Base-by-base conservation (phyloP, 2,888 invertebrate genomes). In the Scaptomyza flava region DNA sequence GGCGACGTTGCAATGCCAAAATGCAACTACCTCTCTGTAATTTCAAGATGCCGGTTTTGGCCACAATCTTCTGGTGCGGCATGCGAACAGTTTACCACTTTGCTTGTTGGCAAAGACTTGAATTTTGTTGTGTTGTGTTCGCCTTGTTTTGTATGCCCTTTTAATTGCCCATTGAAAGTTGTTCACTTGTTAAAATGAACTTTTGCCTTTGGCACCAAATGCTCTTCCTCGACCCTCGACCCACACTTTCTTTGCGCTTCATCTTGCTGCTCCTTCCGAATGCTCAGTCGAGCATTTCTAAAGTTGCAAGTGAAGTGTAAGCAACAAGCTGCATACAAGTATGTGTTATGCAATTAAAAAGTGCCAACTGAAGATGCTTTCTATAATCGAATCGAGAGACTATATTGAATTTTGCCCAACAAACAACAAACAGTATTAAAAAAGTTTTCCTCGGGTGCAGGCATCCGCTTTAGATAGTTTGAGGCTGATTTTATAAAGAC, bases 71-170 rank as follows among this genome's bases (percentile, higher is more conserved):
- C 17, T 23, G 68, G 8, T 17, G 50, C 46, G 5, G 36, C 33
- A 36, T 51, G 58, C 4, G 50, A 68, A 53, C 43, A 20, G 53
- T 48, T 69, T 56, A 38, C 17, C 57, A 65, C 57, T 46, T 61
- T 46, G 46, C 31, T 27, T 42, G 51, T 56, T 76, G 62, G 45
- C 62, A 67, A 71, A 62, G 72, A 70, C 56, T 58, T 62, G 72
- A 71, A 63, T 56, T 59, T 53, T 17, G 17, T 47, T 56, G 66
- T 56, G 66, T 63, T 67, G 68, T 72, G 69, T 67, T 71, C 51
- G 72, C 92, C 94, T 90, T 94, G 93, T 93, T 84, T 68, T 81
- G 75, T 82, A 68, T 85, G 86, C 82, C 82, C 83, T 85, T 84
- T 84, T 84, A 84, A 87, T 84, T 84, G 87, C 77, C 77, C 86